Evolutionary conservation across 2,113 vertebrate genomes (phyloP).

Genomic region (Synodontis membranacea): DNA sequence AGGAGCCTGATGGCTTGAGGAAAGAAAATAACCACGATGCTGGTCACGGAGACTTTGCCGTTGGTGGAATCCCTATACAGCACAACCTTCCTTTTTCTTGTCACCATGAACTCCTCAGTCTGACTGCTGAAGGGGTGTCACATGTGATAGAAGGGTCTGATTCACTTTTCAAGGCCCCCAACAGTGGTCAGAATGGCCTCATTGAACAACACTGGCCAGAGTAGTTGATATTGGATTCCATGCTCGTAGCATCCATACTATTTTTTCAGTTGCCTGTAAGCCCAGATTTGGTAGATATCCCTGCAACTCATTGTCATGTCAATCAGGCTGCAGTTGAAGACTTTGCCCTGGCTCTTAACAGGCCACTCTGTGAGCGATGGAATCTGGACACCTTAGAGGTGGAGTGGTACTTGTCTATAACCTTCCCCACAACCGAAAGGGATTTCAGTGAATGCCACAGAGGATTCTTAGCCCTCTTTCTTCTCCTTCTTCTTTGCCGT

Average conservation of each 20-base stretch:
- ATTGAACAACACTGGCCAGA: neutral
- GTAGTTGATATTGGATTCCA: neutral
- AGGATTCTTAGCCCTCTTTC: neutral
- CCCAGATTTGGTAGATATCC: neutral
- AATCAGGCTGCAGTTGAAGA: neutral
- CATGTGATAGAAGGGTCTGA: neutral
- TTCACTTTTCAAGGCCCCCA: neutral
- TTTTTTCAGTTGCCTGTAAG: neutral
- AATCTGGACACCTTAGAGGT: neutral
- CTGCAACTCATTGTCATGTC: neutral
- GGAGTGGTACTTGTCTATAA: neutral
- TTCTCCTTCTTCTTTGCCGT: neutral
- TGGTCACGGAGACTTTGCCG: neutral
- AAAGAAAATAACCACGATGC: no score
- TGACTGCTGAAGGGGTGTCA: neutral
- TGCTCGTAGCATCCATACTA: neutral
- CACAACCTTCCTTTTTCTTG: neutral
- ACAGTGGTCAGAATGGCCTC: neutral
- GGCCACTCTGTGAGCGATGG: neutral
- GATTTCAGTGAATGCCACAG: neutral
- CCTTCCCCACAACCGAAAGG: neutral
- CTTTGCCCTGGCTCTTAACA: neutral
- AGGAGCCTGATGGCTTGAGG: no score
- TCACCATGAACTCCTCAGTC: neutral
- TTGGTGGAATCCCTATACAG: neutral